These are phyloP conservation scores for Platichthys stellatus DNA, from an alignment of 2,113 vertebrate species.

Conservation along the genomic window DNA sequence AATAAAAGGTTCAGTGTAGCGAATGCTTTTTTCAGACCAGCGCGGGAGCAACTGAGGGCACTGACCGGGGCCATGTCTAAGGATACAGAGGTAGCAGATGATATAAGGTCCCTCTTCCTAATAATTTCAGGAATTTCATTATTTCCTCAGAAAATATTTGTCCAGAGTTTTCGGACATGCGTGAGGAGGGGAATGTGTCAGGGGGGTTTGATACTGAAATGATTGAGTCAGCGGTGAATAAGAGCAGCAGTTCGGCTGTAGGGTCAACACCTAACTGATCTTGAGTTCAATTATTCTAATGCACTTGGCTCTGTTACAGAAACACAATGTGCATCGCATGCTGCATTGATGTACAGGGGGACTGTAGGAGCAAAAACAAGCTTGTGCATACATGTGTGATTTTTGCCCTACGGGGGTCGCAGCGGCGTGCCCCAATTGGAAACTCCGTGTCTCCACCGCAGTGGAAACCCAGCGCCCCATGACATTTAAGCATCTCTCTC, in stretches of 20 bases:
- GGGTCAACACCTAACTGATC: constrained; percentile 48
- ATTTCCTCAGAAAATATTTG: constrained; percentile 83
- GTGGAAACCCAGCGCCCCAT: too few relatives aligned
- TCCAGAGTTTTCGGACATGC: constrained; percentile 72
- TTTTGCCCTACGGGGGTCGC: background rate
- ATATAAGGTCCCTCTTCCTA: constrained; percentile 78
- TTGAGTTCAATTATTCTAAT: too few relatives aligned
- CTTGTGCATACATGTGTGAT: constrained; percentile 8
- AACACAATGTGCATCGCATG: constrained; percentile 18
- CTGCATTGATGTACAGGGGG: background rate
- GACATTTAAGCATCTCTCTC: too few relatives aligned
- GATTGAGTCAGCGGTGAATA: constrained; percentile 57
- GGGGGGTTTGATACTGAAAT: constrained; percentile 54
- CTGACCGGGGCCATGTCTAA: constrained; percentile 47
- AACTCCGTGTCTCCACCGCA: too few relatives aligned
- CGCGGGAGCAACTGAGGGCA: constrained; percentile 41
- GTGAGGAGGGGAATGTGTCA: constrained; percentile 45
- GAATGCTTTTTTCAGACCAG: constrained; percentile 40
- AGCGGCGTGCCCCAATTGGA: too few relatives aligned
- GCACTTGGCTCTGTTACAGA: background rate
- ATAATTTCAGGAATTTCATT: constrained; percentile 85
- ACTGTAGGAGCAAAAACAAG: background rate
- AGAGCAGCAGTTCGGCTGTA: constrained; percentile 41
- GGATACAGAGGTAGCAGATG: constrained; percentile 56
- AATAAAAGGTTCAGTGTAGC: constrained; percentile 44